Base-by-base conservation (phyloP, 2,113 vertebrate genomes). In the Potamarius usumacintae region DNA sequence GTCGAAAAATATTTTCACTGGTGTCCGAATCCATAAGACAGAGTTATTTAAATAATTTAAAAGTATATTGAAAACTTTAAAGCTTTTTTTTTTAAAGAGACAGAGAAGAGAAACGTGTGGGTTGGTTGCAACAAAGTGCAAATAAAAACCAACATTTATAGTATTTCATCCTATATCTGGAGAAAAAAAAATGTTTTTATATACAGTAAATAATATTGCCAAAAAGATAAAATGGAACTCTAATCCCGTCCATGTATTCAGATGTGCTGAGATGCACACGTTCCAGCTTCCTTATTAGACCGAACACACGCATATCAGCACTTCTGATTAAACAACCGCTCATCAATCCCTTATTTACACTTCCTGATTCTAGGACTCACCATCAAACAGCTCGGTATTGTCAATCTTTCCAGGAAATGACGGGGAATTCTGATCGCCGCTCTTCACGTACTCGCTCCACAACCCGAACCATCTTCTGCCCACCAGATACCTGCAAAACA, bases 381-480 rank as follows among this genome's bases (percentile, higher is more conserved):
- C 96, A 90, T 97, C 95, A 55, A 96, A 97, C 71, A 97, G 95
- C 48, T 95, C 93, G 0, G 92, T 87, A 89, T 97, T 97, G 93
- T 96, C 94, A 82, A 97, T 96, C 67, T 94, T 94, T 57, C 96
- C 96, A 0, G 96, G 96, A 85, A 96, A 97, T 6, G 94, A 94
- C 1, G 92, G 92, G 0, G 96, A 95, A 89, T 96, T 96, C 91
- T 96, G 95, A 90, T 96, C 94, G 80, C 95, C 94, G 0, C 90
- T 93, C 85, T 95, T 94, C 80, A 97, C 95, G 14, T 96, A 96
- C 77, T 94, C 94, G 72, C 94, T 96, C 96, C 97, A 97, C 90
- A 95, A 94, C 52, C 95, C 93, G 91, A 94, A 97, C 97, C 96
- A 97, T 83, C 93, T 94, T 14, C 90, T 93, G 34, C 95, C 95